Percentiles rank a stretch among this genome's conserved stretches.
phyloP scores from a whole-genome alignment of 2,113 vertebrate species.

The Petrocephalus zakoni region DNA sequence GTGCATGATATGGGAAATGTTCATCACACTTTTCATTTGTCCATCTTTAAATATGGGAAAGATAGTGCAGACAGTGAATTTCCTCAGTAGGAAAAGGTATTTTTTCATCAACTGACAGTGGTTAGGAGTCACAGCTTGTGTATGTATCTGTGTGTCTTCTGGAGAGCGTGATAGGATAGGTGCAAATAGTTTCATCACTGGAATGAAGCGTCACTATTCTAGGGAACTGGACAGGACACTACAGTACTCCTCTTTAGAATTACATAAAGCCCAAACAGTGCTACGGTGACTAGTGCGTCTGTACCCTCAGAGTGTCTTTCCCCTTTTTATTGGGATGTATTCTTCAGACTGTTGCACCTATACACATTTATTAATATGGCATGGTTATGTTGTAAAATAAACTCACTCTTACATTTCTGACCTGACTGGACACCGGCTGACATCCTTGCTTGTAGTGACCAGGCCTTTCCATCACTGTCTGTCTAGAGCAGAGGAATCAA shows the following conservation, averaged over 20 bases:
- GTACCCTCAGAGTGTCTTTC: not conserved
- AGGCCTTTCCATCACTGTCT: not conserved
- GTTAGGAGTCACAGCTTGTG: not conserved
- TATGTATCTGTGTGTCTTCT: not conserved
- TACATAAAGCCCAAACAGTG: not conserved
- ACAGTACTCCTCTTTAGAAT: not conserved
- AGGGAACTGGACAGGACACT: not conserved
- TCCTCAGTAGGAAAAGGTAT: not conserved
- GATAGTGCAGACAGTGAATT: not conserved
- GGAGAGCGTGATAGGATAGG: not conserved
- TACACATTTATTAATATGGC: slow-evolving; percentile 2
- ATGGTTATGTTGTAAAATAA: slow-evolving; percentile 4
- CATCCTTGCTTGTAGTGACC: not conserved
- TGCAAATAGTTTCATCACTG: not conserved
- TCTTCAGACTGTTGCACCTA: not conserved
- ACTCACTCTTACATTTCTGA: not conserved
- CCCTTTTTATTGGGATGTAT: not conserved
- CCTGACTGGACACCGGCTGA: not conserved
- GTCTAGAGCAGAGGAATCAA: not conserved
- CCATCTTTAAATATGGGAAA: not conserved
- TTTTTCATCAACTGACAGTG: not conserved
- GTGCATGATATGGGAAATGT: not conserved
- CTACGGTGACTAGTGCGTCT: not conserved
- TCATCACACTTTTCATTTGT: not conserved
- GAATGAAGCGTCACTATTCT: not conserved